Base-by-base conservation (phyloP, 2,113 vertebrate species). In the Hippocampus comes region DNA sequence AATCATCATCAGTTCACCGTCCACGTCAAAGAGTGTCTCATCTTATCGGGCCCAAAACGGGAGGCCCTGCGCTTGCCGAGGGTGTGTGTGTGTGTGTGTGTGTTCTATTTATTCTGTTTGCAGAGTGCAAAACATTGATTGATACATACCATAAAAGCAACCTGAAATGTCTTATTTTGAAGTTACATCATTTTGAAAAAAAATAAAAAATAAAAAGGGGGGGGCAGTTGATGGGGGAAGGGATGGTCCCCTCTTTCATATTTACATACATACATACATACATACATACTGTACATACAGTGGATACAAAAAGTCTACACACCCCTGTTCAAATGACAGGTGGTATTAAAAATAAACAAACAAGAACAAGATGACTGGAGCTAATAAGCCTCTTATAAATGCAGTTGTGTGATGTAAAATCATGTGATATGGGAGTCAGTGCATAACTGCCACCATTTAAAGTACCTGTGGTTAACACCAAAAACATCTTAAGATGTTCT, bases 191-290 rank as follows among this genome's bases (percentile, higher is more conserved):
- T 90, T 86, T 74, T 81, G 83, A 59, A 85, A 88, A 88, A 65
- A 64, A 67, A 30, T 3, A 30, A 4, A 4, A 25, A 25, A 25
- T 25, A 25, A 25, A 68, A 34, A 21, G 27, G 25, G 15, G 46
- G 38, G 7, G n/a, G n/a, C 23, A 15, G 21, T 21, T 43, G 27
- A 18, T 43, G 63, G 9, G 56, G 25, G 25, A 9, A 27, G 61
- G 57, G 59, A 67, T n/a, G 53, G 12, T 56, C 70, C 76, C 84
- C 81, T 63, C 2, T 18, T 18, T 81, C 75, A 23, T 90, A 91
- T 90, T 87, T 91, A 91, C 90, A 91, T 90, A 89, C 87, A 86
- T 91, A 91, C 88, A 89, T 86, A 91, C 1, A 25, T 25, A 25
- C 86, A 89, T 46, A 46, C 56, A 59, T 60, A 60, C 59, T 60